Evolutionary conservation across 2,113 vertebrate species (phyloP).

Genomic region (Ciconia stormi): DNA sequence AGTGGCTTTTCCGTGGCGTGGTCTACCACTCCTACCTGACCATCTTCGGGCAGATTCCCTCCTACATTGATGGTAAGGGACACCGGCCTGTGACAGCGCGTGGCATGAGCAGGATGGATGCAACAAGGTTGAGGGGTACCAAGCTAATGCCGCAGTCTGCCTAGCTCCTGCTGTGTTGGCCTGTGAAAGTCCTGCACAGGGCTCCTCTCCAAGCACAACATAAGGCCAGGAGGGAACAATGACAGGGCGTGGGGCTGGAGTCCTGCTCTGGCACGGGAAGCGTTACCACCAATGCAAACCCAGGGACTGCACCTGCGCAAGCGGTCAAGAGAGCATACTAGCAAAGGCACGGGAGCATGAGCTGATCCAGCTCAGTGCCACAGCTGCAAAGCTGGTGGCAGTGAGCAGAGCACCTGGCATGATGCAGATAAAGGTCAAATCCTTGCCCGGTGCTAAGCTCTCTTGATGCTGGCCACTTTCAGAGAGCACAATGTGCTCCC

Average conservation of each 20-base stretch:
- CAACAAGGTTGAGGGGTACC: not conserved
- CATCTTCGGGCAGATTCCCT: constrained; percentile 90
- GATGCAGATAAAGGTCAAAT: not conserved
- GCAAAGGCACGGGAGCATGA: not conserved
- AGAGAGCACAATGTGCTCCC: fast-evolving
- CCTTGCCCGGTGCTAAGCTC: not conserved
- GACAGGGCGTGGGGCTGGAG: not conserved
- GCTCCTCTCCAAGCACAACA: not conserved
- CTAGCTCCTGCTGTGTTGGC: not conserved
- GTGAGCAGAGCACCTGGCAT: not conserved
- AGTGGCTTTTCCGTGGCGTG: constrained; percentile 91
- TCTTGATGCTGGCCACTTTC: not conserved
- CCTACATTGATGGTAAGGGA: constrained; percentile 84
- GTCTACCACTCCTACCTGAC: constrained; percentile 94
- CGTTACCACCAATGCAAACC: not conserved
- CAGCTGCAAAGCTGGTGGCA: not conserved
- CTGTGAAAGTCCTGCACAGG: not conserved
- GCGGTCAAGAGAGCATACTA: not conserved
- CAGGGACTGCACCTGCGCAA: not conserved
- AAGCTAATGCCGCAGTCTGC: fast-evolving
- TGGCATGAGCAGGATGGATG: not conserved
- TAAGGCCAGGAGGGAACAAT: not conserved
- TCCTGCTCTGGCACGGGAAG: not conserved
- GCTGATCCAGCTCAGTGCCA: not conserved
- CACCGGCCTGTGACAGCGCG: fast-evolving